Percentiles rank a stretch among this genome's conserved stretches.
phyloP scores from a whole-genome alignment of 2,113 vertebrate genomes.

The Naja naja region DNA sequence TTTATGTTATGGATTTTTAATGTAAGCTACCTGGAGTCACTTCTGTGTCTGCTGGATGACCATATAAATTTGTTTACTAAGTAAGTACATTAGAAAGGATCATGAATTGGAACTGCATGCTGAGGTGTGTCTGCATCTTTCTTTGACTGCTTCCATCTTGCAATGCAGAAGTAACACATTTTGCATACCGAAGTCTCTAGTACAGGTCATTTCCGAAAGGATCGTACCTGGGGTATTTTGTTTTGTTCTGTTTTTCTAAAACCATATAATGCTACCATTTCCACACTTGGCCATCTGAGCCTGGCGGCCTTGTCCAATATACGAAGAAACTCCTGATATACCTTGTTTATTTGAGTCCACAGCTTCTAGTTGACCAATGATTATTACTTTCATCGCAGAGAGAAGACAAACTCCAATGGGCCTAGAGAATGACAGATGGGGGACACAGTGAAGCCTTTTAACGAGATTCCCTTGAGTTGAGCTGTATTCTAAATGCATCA shows the following conservation, averaged over 20 bases:
- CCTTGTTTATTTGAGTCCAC: background rate
- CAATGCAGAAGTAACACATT: background rate
- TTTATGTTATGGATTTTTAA: background rate
- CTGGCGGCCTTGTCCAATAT: background rate
- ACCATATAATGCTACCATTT: background rate
- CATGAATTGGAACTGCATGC: background rate
- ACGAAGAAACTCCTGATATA: background rate
- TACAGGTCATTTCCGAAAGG: background rate
- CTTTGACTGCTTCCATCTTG: background rate
- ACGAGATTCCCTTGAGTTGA: conserved; percentile 1
- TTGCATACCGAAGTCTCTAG: background rate
- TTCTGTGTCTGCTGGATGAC: background rate
- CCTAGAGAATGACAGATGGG: background rate
- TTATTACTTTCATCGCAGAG: background rate
- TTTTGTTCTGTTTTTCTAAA: background rate
- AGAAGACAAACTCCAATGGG: background rate
- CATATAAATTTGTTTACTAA: background rate
- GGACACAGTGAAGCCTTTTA: background rate
- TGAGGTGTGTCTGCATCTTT: background rate
- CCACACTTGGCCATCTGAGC: background rate
- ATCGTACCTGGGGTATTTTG: background rate
- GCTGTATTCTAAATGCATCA: background rate
- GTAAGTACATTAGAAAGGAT: background rate
- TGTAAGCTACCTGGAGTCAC: background rate
- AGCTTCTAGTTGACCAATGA: too few species aligned